Evolutionary conservation across 2,888 invertebrate genomes (phyloP), one percentile per base, ranked within the genome.

Genomic region (Drosophila birchii): DNA sequence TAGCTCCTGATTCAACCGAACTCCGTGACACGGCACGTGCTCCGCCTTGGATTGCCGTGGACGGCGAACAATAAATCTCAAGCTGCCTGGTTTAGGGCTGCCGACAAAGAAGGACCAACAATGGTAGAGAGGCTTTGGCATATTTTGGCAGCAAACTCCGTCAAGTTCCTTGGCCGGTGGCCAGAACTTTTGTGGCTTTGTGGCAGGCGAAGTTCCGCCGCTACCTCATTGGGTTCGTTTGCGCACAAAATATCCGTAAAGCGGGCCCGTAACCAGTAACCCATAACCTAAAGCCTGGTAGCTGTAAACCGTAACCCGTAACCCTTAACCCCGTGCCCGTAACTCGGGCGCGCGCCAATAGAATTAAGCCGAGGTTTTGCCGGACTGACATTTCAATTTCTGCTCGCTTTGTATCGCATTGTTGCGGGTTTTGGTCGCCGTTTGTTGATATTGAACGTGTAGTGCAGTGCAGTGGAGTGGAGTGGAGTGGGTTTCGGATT

Each of bases 101-200:
- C 59, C 68, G 73, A 73, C 73, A 73, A 70, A 73, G 58, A 29
- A 62, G 44, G 20, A 23, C 47, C 55, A 51, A 41, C 66, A 73
- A 66, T 66, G 3, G 73, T 20, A 55, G 43, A 55, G 43, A 39
- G 51, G 32, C 51, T 70, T 63, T 54, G 47, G 80, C 78, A 76
- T 80, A 76, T 79, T 83, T 81, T 62, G 71, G 76, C 73, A 74
- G 76, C 43, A 54, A 61, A 73, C 83, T 81, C 69, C 75, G 78
- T 85, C 86, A 86, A 87, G 79, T 82, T 73, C 53, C 26, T 62
- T 75, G 75, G 75, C 75, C 71, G 72, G 20, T 56, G 66, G 76
- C 76, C 76, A 76, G 71, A 73, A 73, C 43, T 67, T 73, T 73
- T 73, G 73, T 41, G 73, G 73, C 74, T 73, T 73, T 71, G 72